Conservation (phyloP, 2,888 invertebrate genomes). For the Adineta ricciae region DNA sequence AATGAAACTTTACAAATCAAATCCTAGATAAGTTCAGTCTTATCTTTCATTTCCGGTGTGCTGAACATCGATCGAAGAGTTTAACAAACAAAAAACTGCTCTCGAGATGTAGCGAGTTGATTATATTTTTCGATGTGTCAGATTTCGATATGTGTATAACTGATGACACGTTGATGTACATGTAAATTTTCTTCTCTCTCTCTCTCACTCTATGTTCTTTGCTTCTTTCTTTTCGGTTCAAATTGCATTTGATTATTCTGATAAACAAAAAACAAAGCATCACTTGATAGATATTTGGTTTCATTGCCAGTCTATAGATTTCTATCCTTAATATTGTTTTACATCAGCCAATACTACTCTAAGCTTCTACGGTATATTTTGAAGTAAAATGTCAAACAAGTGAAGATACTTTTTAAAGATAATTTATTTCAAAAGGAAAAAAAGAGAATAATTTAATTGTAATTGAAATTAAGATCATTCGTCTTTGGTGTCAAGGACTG, state of each 20-base stretch:
- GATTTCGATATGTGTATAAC: neutral
- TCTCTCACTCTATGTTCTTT: neutral
- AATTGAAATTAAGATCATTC: too few species aligned
- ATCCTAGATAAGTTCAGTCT: neutral
- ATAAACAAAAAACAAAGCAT: neutral
- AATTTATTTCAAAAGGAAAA: too few species aligned
- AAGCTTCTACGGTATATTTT: neutral
- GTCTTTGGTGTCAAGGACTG: too few species aligned
- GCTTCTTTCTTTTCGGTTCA: neutral
- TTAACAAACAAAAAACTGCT: neutral
- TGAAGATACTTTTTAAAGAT: too few species aligned
- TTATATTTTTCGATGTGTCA: neutral
- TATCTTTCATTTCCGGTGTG: neutral
- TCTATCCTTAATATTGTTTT: neutral
- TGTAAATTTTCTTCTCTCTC: neutral
- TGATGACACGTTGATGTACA: neutral
- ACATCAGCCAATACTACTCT: neutral
- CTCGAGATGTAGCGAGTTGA: too few species aligned
- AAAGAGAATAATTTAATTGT: too few species aligned
- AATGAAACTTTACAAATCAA: neutral
- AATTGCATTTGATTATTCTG: conserved; percentile 6
- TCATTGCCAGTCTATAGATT: neutral
- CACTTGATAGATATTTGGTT: neutral
- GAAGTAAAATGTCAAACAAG: neutral
- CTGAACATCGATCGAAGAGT: neutral